phyloP scores from a whole-genome alignment of 2,888 invertebrate genomes.

The Luperina nickerlii region DNA sequence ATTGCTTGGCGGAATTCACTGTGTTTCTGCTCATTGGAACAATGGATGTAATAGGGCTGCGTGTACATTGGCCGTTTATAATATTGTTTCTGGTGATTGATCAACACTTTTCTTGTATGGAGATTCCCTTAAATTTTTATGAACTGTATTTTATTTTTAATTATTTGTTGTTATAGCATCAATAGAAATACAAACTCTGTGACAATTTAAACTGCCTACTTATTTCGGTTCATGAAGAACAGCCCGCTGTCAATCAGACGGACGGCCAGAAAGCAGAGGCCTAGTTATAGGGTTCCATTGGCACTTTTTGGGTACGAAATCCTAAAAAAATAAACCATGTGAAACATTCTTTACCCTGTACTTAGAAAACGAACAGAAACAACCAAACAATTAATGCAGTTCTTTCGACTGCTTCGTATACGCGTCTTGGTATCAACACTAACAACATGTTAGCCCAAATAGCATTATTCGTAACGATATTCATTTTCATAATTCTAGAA shows the following conservation, averaged over 20 bases:
- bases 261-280: too few relatives aligned
- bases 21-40: slow-evolving; percentile 41
- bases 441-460: slow-evolving; percentile 71
- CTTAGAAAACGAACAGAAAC: slow-evolving; percentile 39
- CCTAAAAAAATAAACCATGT: not conserved
- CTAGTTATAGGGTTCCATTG: not conserved
- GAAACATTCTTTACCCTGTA: slow-evolving; percentile 32
- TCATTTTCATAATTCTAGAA: slow-evolving; percentile 65
- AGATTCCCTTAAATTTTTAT: not conserved
- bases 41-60: slow-evolving; percentile 32
- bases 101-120: not conserved
- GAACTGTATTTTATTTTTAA: not conserved
- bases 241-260: too few relatives aligned
- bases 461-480: slow-evolving; percentile 56
- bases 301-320: not conserved
- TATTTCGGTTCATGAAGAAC: not conserved
- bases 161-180: not conserved
- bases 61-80: slow-evolving; percentile 9
- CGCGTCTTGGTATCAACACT: slow-evolving; percentile 5
- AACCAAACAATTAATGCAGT: slow-evolving; percentile 4
- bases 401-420: slow-evolving; percentile 2
- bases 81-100: not conserved
- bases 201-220: not conserved
- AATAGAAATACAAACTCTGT: not conserved
- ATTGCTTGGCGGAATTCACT: slow-evolving; percentile 19